Percentiles rank a stretch among this genome's conserved stretches.
phyloP scores from a whole-genome alignment of 2,888 invertebrate genomes.

The Tenthredo mesomela region DNA sequence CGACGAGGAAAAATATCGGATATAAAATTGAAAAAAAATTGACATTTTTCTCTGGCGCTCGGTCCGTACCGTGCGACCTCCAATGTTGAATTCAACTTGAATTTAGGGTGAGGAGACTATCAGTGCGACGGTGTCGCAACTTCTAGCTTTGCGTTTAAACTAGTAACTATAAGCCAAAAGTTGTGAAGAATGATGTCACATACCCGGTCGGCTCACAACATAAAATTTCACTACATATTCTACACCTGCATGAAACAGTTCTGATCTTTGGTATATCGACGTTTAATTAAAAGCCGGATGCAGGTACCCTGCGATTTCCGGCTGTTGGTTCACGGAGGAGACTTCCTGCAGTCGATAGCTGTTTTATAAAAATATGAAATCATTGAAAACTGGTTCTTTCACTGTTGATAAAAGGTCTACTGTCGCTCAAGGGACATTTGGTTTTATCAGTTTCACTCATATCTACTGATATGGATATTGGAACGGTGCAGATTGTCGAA shows the following conservation, averaged over 20 bases:
- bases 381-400: neutral
- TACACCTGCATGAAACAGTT: neutral
- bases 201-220: slow-evolving; percentile 26
- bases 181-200: neutral
- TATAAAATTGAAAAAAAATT: slow-evolving; percentile 18
- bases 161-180: neutral
- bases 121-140: slow-evolving; percentile 32
- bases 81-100: slow-evolving; percentile 75
- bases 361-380: neutral
- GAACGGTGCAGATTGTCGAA: neutral
- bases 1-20: slow-evolving; percentile 49
- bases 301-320: neutral
- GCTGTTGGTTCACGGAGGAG: neutral
- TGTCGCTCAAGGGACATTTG: neutral
- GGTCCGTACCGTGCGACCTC: slow-evolving; percentile 69
- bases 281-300: neutral
- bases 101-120: slow-evolving; percentile 62
- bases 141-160: neutral
- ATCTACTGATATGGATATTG: neutral
- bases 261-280: neutral
- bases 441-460: neutral
- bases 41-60: slow-evolving; percentile 66
- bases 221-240: neutral
- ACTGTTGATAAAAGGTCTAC: slow-evolving; percentile 1
- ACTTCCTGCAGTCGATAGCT: slow-evolving; percentile 11